Conservation (phyloP, 2,888 invertebrate species). For the Stenurella melanura region DNA sequence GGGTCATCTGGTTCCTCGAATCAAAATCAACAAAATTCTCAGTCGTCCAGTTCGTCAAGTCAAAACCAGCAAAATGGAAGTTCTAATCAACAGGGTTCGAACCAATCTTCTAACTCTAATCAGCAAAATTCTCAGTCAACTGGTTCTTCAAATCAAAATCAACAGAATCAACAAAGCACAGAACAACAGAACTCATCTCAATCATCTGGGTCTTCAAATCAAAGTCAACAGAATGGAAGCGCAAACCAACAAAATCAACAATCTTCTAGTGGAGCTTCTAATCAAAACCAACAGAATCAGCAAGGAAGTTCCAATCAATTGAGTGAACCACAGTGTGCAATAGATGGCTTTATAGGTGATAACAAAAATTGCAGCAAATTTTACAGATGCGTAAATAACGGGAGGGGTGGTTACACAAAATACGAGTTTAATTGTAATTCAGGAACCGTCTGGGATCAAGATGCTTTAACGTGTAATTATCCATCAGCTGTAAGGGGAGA, state of each 20-base stretch:
- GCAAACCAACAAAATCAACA: slow-evolving; percentile 39
- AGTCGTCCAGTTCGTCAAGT: slow-evolving; percentile 41
- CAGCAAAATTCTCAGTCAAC: slow-evolving; percentile 46
- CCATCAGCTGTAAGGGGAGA: slow-evolving; percentile 75
- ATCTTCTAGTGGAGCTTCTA: slow-evolving; percentile 30
- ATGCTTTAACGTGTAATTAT: slow-evolving; percentile 83
- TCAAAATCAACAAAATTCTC: slow-evolving; percentile 52
- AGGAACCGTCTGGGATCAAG: slow-evolving; percentile 86
- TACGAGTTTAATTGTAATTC: slow-evolving; percentile 86
- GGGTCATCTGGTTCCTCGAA: slow-evolving; percentile 26
- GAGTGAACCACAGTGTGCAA: slow-evolving; percentile 73
- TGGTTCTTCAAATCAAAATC: too few species aligned
- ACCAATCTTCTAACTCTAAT: slow-evolving; percentile 30
- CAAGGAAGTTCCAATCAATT: slow-evolving; percentile 8
- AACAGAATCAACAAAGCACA: slow-evolving; percentile 50
- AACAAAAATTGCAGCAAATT: slow-evolving; percentile 83
- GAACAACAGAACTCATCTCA: slow-evolving; percentile 38
- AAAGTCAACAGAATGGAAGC: slow-evolving; percentile 45
- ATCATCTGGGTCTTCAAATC: slow-evolving; percentile 32
- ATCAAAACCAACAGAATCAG: background rate
- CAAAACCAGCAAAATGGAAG: slow-evolving; percentile 51
- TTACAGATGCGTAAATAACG: slow-evolving; percentile 83
- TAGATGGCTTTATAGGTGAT: slow-evolving; percentile 84
- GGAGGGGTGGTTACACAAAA: slow-evolving; percentile 77
- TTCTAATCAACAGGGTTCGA: slow-evolving; percentile 45